These are phyloP conservation scores for Dolomedes plantarius DNA, from an alignment of 2,888 invertebrate species.

Conservation along the genomic window DNA sequence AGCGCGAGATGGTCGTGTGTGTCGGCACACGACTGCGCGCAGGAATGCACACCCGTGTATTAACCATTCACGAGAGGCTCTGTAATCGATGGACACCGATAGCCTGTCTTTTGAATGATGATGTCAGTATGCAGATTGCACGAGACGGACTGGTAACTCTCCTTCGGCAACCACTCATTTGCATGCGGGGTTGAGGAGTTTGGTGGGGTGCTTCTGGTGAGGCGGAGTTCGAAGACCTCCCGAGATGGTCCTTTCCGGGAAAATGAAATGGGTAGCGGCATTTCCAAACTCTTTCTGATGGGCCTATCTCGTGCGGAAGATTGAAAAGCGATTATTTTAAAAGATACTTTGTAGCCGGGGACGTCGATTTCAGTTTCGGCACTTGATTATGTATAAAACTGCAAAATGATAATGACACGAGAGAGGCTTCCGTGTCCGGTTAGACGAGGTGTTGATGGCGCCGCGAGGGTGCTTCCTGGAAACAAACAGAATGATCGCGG, in stretches of 20 bases:
- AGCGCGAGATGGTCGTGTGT: conserved; percentile 55
- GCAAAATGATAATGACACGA: too few relatives aligned
- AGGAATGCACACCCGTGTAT: not conserved
- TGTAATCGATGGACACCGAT: conserved; percentile 7
- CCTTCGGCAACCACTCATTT: not conserved
- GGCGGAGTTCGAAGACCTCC: conserved; percentile 6
- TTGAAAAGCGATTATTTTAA: not conserved
- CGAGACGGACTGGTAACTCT: not conserved
- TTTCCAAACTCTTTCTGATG: not conserved
- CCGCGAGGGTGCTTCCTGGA: too few relatives aligned
- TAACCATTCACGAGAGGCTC: not conserved
- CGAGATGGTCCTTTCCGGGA: not conserved
- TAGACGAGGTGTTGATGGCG: too few relatives aligned
- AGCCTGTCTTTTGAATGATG: conserved; percentile 5
- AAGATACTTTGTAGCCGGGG: too few relatives aligned
- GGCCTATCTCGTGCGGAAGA: not conserved
- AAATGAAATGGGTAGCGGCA: not conserved
- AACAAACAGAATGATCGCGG: too few relatives aligned
- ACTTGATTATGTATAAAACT: too few relatives aligned
- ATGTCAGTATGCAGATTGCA: conserved; percentile 18
- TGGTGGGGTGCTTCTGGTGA: not conserved
- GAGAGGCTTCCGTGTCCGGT: too few relatives aligned
- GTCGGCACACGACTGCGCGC: not conserved
- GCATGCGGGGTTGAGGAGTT: not conserved
- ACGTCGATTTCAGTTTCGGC: too few relatives aligned